These are phyloP conservation scores for Prionailurus viverrinus DNA, from an alignment of 2,113 vertebrate genomes.

Conservation along the genomic window DNA sequence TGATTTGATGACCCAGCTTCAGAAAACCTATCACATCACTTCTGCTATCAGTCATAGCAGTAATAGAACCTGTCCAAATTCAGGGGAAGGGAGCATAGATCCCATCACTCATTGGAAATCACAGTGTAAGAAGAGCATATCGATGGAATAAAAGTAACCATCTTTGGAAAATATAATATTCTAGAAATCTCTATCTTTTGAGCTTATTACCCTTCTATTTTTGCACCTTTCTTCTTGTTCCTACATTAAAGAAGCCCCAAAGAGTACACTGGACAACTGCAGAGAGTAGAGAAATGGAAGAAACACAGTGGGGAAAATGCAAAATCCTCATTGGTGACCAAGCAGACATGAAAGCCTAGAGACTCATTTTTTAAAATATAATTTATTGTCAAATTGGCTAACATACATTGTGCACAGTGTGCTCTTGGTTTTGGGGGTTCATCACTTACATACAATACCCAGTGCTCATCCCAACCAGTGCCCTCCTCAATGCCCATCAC, in stretches of 20 bases:
- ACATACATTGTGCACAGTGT: too few species aligned
- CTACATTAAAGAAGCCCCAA: background rate
- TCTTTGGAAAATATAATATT: background rate
- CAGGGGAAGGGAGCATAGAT: background rate
- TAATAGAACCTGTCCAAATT: background rate
- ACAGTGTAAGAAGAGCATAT: background rate
- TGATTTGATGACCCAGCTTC: background rate
- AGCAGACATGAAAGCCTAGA: background rate
- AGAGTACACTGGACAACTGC: background rate
- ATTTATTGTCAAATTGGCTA: too few species aligned
- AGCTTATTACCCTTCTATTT: background rate
- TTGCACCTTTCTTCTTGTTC: background rate
- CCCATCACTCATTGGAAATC: background rate
- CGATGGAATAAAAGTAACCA: background rate
- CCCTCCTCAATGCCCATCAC: too few species aligned
- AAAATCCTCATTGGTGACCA: background rate
- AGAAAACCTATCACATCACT: background rate
- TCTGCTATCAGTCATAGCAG: background rate
- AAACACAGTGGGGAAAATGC: background rate
- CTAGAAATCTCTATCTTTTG: background rate
- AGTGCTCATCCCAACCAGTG: too few species aligned
- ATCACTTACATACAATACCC: too few species aligned
- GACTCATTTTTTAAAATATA: background rate
- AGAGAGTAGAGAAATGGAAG: background rate
- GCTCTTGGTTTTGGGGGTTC: too few species aligned